Base-by-base conservation (phyloP, 1,140 invertebrate genomes). In the Berghia stephanieae region DNA sequence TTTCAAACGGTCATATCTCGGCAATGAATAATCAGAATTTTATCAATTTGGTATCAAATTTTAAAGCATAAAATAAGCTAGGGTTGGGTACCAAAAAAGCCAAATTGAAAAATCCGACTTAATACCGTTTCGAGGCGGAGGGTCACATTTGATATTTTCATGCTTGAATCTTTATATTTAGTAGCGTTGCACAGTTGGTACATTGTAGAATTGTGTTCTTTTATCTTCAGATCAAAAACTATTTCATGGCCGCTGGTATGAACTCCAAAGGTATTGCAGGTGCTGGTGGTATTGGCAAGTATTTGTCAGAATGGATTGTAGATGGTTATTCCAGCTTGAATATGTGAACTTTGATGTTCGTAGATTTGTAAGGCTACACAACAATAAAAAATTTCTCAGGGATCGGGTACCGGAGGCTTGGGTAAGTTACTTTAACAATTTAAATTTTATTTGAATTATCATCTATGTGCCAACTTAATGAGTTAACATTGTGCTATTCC, bases 201-300 rank as follows among this genome's bases (percentile, higher is more conserved):
- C 24, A 44, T 10, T 31, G 40, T n/a, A 10, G 40, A 40, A 8
- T 40, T 36, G 16, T 8, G 8, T 38, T n/a, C 40, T 75, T n/a
- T 42, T 60, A 4, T 55, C 24, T 88, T 36, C 85, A 95, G 94
- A 94, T 98, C 78, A 91, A 93, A 82, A 98, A 98, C 86, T 99
- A 99, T 90, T 96, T 94, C 88, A 93, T 99, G 31, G 96, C 97
- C 3, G 96, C 96, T 74, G 98, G 97, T 43, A 96, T 98, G 93
- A 97, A 97, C 91, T 97, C 96, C 0, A 94, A 96, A 63, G 96
- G 96, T 34, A 94, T 98, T 66, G 94, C 95, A 10, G 95, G 96
- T 10, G 96, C 96, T 40, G 96, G 96, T 3, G 98, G 97, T 36
- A 94, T 98, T n/a, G 98, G 96, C 0, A 92, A 94, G 83, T 92